These are phyloP conservation scores for Panthera leo DNA, from an alignment of 2,113 vertebrate species.

Conservation along the genomic window DNA sequence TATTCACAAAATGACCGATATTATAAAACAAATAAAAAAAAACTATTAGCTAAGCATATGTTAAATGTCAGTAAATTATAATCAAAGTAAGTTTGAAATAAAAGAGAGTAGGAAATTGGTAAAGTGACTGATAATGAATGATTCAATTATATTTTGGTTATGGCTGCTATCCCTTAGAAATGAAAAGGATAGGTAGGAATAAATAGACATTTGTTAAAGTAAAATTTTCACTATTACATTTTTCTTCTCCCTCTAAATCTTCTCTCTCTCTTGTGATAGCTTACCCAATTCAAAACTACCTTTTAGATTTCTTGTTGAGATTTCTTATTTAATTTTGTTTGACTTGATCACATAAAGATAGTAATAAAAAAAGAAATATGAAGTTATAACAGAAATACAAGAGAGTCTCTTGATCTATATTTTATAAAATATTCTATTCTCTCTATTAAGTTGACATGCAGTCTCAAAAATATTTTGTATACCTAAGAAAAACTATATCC, in stretches of 20 bases:
- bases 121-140: background rate
- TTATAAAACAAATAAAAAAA: background rate
- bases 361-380: conserved; percentile 18
- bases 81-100: conserved; percentile 27
- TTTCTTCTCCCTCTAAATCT: background rate
- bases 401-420: background rate
- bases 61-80: conserved; percentile 36
- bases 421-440: conserved; percentile 29
- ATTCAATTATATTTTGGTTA: background rate
- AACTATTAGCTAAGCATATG: background rate
- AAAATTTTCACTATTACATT: background rate
- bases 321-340: conserved; percentile 33
- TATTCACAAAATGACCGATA: background rate
- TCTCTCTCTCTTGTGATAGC: background rate
- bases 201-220: background rate
- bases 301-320: background rate
- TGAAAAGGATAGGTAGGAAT: background rate
- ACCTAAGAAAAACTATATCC: background rate
- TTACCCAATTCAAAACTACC: background rate
- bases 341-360: background rate
- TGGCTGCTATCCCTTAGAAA: background rate
- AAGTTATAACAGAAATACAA: conserved; percentile 28
- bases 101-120: background rate
- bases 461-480: conserved; percentile 1
- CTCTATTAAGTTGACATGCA: background rate